phyloP scores from a whole-genome alignment of 2,797 vertebrate genomes.

The Salarias fasciatus region DNA sequence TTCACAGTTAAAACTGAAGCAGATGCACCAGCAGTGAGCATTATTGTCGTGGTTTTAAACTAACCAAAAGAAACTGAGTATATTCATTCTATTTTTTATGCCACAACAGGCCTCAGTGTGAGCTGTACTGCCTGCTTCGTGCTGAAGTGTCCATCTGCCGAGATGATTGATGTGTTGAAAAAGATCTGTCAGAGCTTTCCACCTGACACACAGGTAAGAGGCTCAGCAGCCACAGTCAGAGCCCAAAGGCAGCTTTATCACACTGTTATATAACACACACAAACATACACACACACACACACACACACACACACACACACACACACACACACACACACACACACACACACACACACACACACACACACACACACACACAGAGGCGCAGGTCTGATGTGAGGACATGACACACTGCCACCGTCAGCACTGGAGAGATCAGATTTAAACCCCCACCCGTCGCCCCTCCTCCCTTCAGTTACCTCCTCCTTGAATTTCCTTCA shows the following conservation, averaged over 20 bases:
- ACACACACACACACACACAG: constrained; percentile 31
- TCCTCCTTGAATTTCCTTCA: constrained; percentile 56
- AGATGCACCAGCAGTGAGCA: no score
- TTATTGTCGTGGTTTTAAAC: no score
- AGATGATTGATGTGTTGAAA: constrained; percentile 39
- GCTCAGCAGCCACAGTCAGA: constrained; percentile 80
- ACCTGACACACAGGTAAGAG: constrained; percentile 75
- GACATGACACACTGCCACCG: constrained; percentile 54
- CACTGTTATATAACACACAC: constrained; percentile 54
- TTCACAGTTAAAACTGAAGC: no score
- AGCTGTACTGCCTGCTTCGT: no score
- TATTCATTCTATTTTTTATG: no score
- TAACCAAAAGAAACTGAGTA: no score
- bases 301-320: constrained; percentile 29
- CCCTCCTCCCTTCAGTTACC: not conserved
- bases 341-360: constrained; percentile 36
- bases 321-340: constrained; percentile 31
- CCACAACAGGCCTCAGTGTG: no score
- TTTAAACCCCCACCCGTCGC: constrained; percentile 46
- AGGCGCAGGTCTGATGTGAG: constrained; percentile 52
- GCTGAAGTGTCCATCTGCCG: not conserved
- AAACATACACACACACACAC: constrained; percentile 28
- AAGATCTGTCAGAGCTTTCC: constrained; percentile 56
- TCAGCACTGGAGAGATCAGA: constrained; percentile 81
- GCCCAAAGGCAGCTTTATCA: constrained; percentile 85